Conservation (phyloP, 2,113 vertebrate species). For the Seriola rivoliana region DNA sequence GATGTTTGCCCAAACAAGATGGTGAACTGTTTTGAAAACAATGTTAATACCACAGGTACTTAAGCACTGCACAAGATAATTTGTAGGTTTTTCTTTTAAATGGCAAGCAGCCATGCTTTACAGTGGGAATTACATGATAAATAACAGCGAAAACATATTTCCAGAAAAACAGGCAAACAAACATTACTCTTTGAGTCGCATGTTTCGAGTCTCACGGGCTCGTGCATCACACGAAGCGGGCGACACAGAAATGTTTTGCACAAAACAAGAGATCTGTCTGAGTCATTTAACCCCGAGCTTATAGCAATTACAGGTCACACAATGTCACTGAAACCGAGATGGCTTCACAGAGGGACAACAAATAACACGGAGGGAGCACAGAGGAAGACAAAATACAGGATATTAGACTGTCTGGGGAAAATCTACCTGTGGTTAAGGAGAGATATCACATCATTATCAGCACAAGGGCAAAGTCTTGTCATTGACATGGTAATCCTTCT, state of each 20-base stretch:
- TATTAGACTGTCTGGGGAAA: conserved; percentile 38
- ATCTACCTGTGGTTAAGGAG: conserved; percentile 49
- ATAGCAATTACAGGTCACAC: conserved; percentile 65
- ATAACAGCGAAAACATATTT: background rate
- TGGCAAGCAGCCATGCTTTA: background rate
- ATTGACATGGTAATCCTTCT: conserved; percentile 2
- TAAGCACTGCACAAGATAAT: conserved; percentile 18
- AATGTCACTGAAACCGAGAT: conserved; percentile 52
- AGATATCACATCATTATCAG: conserved; percentile 61
- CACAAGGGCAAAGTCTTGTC: conserved; percentile 59
- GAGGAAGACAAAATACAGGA: conserved; percentile 52
- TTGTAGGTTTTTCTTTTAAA: conserved; percentile 24
- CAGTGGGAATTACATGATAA: background rate
- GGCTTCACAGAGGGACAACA: conserved; percentile 35
- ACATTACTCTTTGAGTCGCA: conserved; percentile 19
- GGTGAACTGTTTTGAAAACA: conserved; percentile 16
- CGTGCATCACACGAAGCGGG: conserved; percentile 1
- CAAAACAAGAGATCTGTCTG: conserved; percentile 69
- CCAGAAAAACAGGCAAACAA: conserved; percentile 18
- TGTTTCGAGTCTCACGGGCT: background rate
- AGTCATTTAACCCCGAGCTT: conserved; percentile 61
- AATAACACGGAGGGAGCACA: conserved; percentile 40
- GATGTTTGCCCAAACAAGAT: background rate
- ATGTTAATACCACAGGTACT: background rate
- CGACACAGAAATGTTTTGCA: conserved; percentile 60